phyloP scores from a whole-genome alignment of 2,113 vertebrate species.

The Aegotheles bennettii region DNA sequence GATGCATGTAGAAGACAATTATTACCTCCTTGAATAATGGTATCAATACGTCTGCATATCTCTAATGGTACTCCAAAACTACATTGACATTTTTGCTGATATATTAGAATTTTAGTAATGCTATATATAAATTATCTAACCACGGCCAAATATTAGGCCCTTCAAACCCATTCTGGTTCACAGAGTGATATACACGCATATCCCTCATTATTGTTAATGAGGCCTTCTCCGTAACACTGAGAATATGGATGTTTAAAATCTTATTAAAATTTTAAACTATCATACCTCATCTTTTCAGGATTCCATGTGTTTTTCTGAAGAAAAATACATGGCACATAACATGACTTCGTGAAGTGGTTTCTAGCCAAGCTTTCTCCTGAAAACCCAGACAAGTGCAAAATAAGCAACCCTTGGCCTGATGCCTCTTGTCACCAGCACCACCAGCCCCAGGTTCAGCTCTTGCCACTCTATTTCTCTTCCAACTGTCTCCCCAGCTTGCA shows the following conservation, averaged over 20 bases:
- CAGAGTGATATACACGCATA: not conserved
- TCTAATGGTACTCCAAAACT: not conserved
- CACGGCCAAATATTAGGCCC: not conserved
- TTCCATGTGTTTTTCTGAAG: not conserved
- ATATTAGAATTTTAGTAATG: not conserved
- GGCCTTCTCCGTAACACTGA: not conserved
- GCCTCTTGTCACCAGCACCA: not conserved
- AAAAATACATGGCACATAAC: not conserved
- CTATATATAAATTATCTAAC: not conserved
- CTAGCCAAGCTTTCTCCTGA: not conserved
- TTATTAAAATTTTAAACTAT: not conserved
- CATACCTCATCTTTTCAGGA: not conserved
- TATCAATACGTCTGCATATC: not conserved
- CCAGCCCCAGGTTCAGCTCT: not conserved
- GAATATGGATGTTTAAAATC: not conserved
- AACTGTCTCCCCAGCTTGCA: not conserved
- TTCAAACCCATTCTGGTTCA: not conserved
- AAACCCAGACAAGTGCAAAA: not conserved
- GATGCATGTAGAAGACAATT: not conserved
- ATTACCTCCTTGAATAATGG: not conserved
- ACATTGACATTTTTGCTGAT: not conserved
- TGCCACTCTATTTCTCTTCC: not conserved
- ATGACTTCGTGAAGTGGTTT: not conserved
- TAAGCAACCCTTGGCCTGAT: accelerated
- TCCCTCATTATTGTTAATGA: not conserved